A percentile compares a stretch with the other conserved stretches of the same genome.
phyloP scores from a whole-genome alignment of 2,113 vertebrate genomes.

The Rhea pennata region DNA sequence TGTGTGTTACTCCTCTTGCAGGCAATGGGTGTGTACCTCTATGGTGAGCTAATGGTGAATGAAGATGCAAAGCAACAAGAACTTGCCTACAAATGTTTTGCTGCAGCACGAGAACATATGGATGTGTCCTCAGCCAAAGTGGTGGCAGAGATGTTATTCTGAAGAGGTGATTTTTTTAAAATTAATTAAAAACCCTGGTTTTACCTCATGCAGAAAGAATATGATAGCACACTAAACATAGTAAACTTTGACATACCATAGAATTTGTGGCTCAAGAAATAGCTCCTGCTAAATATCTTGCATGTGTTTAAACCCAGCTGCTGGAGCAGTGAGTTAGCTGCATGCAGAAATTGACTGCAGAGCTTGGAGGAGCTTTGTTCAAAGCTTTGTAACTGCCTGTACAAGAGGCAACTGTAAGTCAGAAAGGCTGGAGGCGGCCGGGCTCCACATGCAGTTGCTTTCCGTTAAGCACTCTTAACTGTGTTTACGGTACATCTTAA shows the following conservation, averaged over 20 bases:
- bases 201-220: not conserved
- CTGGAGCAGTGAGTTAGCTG: not conserved
- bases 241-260: not conserved
- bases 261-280: not conserved
- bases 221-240: fast-evolving
- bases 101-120: conserved; percentile 84
- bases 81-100: conserved; percentile 87
- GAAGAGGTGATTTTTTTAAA: conserved; percentile 75
- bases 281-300: not conserved
- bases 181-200: not conserved
- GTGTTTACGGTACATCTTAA: not conserved
- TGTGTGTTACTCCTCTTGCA: conserved; percentile 61
- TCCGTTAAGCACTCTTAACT: not conserved
- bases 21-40: conserved; percentile 98
- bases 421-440: not conserved
- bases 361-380: not conserved
- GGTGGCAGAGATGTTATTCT: conserved; percentile 94
- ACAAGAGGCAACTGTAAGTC: not conserved
- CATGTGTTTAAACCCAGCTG: not conserved
- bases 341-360: not conserved
- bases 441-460: not conserved
- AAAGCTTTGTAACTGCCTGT: not conserved
- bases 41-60: conserved; percentile 95
- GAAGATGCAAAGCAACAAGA: conserved; percentile 89
- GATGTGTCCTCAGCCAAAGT: conserved; percentile 85